Conservation (phyloP, 2,797 vertebrate species). For the Lepus oiostolus region DNA sequence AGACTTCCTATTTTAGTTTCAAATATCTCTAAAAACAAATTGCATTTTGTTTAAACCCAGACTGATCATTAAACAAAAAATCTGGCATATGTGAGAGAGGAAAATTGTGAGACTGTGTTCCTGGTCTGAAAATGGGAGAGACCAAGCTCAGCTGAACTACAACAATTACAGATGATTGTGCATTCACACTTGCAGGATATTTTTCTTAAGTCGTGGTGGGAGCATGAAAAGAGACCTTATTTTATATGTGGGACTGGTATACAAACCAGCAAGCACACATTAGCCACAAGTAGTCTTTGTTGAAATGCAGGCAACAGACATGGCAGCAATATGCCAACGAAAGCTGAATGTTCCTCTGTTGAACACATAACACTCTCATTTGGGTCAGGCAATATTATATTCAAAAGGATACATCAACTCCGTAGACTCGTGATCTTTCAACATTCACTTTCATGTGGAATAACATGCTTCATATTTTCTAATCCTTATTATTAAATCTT, state of each 20-base stretch:
- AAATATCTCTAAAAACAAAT: conserved; percentile 81
- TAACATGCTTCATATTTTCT: not conserved
- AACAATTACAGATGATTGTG: not conserved
- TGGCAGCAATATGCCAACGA: not conserved
- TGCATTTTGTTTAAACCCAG: conserved; percentile 79
- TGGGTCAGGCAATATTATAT: not conserved
- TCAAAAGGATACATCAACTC: not conserved
- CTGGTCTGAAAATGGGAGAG: conserved; percentile 21
- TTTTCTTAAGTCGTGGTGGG: conserved; percentile 66
- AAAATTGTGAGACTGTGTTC: conserved; percentile 54
- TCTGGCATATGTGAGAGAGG: conserved; percentile 13
- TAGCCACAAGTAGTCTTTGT: conserved; percentile 61
- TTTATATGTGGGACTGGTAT: conserved; percentile 14
- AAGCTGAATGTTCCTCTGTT: not conserved
- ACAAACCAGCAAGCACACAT: conserved; percentile 22
- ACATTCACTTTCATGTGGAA: not conserved
- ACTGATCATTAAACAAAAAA: conserved; percentile 73
- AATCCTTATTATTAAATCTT: conserved; percentile 44
- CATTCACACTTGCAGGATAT: conserved; percentile 32
- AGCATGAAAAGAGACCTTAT: conserved; percentile 66
- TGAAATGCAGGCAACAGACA: conserved; percentile 26
- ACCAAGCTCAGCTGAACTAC: conserved; percentile 30
- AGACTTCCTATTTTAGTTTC: conserved; percentile 82
- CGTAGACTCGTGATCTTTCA: conserved; percentile 33
- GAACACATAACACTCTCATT: conserved; percentile 50